A percentile compares a stretch with the other conserved stretches of the same genome.
Conservation (phyloP, 2,888 invertebrate genomes). For the Ctena decussata region DNA sequence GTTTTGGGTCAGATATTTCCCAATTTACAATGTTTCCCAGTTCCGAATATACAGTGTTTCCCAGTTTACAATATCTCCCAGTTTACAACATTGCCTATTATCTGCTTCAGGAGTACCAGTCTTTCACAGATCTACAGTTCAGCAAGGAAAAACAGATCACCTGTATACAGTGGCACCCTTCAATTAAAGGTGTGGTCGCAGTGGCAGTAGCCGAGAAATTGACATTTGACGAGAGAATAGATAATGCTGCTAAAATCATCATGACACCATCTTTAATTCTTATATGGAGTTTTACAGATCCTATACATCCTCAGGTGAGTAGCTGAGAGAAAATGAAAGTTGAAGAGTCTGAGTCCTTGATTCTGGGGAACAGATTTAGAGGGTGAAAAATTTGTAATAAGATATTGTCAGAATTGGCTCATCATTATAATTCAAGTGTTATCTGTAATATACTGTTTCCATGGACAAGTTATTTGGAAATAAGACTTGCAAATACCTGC, state of each 20-base stretch:
- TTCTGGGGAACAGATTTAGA: too few species aligned
- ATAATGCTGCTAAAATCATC: constrained; percentile 84
- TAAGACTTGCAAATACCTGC: too few species aligned
- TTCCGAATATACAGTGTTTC: too few species aligned
- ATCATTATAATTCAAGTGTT: too few species aligned
- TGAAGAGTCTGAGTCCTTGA: too few species aligned
- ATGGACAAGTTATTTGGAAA: too few species aligned
- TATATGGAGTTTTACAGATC: constrained; percentile 87
- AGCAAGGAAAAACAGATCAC: constrained; percentile 86
- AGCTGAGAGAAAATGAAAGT: too few species aligned
- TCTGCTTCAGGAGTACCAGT: constrained; percentile 86
- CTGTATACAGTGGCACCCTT: constrained; percentile 87
- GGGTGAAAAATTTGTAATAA: too few species aligned
- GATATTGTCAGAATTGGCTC: too few species aligned
- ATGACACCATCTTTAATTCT: constrained; percentile 86
- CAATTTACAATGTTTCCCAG: too few species aligned
- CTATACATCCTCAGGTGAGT: constrained; percentile 87
- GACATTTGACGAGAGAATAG: constrained; percentile 86
- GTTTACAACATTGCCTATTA: neutral
- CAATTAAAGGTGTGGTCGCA: constrained; percentile 85
- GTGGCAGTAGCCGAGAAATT: constrained; percentile 85
- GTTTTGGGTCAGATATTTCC: too few species aligned
- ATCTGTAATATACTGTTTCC: too few species aligned
- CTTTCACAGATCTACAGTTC: constrained; percentile 87
- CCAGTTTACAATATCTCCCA: neutral